Evolutionary conservation across 2,113 vertebrate species (phyloP), one percentile per base, ranked within the genome.

Genomic region (Clinocottus analis): DNA sequence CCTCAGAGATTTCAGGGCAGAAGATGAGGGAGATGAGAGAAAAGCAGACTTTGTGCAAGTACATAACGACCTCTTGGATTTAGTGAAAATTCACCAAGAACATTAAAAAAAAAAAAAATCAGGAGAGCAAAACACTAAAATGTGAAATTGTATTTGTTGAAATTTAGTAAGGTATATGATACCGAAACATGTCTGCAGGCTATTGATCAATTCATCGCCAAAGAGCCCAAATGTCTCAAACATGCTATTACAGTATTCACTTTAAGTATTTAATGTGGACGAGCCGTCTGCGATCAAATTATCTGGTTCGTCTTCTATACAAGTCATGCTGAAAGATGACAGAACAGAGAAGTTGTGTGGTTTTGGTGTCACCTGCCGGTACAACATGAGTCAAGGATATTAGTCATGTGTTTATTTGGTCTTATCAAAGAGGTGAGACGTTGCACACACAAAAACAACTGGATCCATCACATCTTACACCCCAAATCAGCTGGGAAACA

Each of bases 381-480:
- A 90, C 75, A 87, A 87, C 83, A 90, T 14, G 85, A 91, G 85
- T n/a, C 79, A 5, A 73, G 72, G 29, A 64, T 86, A 79, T 89
- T 89, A 84, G 75, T 90, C 67, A 86, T 9, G 66, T 89, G 83
- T 92, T 92, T 92, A 94, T 93, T 94, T 94, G 91, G 92, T 94
- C 90, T 91, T 91, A 85, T 91, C 81, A 91, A 85, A 90, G 78
- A 88, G 84, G 86, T 78, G 89, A 93, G 80, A 89, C 33, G 79
- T 82, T 87, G 78, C 87, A 93, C 84, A 90, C 23, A 56, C 23
- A 72, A 82, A 64, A 33, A 70, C 58, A 82, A 71, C 56, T 13
- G 55, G 77, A 56, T 85, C 60, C 72, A 85, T 86, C 65, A 91
- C 80, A 91, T 77, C 65, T 85, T 59, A 86, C 74, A 85, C 60